These are phyloP conservation scores for Pomacea maculata DNA, from an alignment of 1,140 invertebrate genomes.

Conservation along the genomic window DNA sequence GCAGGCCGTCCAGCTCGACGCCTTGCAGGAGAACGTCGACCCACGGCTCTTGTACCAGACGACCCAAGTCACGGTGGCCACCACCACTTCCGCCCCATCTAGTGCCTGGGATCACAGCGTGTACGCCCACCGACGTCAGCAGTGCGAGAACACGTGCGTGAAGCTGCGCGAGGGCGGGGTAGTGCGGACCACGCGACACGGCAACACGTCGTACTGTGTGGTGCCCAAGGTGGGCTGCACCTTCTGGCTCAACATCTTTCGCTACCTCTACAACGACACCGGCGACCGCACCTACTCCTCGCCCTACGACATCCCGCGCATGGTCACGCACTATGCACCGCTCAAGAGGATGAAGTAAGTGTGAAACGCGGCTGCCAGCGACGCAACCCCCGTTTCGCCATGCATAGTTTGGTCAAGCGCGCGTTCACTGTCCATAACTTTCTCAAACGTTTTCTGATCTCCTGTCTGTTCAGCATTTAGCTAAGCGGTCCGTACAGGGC, in stretches of 20 bases:
- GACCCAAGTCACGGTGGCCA: too few species aligned
- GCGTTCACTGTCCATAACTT: too few species aligned
- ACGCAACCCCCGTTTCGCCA: too few species aligned
- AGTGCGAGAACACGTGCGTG: too few species aligned
- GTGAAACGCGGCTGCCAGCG: neutral
- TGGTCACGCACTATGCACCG: slow-evolving; percentile 20
- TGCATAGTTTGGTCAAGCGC: too few species aligned
- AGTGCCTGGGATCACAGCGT: too few species aligned
- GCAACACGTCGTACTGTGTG: slow-evolving; percentile 16
- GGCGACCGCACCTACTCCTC: neutral
- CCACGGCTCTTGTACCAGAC: too few species aligned
- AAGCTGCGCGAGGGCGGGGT: neutral
- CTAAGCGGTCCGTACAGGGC: too few species aligned
- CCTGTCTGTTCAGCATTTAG: neutral
- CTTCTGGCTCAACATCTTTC: slow-evolving; percentile 26
- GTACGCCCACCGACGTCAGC: too few species aligned
- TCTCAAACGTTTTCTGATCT: neutral
- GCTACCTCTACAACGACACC: slow-evolving; percentile 22
- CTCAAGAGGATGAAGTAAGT: slow-evolving; percentile 13
- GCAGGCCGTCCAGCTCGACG: too few species aligned
- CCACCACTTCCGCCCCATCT: too few species aligned
- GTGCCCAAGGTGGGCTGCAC: slow-evolving; percentile 24
- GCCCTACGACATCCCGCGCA: slow-evolving; percentile 29
- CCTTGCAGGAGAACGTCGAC: too few species aligned
- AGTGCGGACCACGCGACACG: slow-evolving; percentile 5